Evolutionary conservation across 2,113 vertebrate genomes (phyloP).

Genomic region (Sylvietta virens): DNA sequence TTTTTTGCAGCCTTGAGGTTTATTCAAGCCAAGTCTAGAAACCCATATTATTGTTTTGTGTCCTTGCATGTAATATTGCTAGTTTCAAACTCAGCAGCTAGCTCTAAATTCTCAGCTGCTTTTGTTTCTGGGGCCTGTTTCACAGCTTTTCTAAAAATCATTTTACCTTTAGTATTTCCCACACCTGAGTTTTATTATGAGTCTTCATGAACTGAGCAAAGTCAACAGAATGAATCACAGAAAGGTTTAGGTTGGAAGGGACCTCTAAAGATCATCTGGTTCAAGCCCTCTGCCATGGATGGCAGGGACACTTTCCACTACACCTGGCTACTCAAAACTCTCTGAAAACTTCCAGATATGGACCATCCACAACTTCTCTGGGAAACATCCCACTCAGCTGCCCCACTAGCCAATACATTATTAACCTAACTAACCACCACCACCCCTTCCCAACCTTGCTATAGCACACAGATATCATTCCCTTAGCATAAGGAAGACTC

Average conservation of each 20-base stretch:
- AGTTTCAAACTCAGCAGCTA: no score
- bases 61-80: no score
- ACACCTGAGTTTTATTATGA: neutral
- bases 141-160: no score
- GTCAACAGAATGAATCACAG: neutral
- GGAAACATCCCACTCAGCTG: neutral
- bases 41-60: no score
- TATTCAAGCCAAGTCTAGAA: no score
- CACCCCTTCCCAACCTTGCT: neutral
- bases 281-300: neutral
- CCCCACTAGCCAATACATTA: neutral
- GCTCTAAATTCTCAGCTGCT: no score
- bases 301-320: neutral
- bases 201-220: neutral
- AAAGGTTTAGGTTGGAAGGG: neutral
- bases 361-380: neutral
- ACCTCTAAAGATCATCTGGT: neutral
- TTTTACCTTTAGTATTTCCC: no score
- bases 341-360: neutral
- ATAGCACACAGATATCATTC: neutral
- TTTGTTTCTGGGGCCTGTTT: no score
- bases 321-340: neutral
- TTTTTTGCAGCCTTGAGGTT: no score
- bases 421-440: neutral
- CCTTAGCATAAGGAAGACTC: rapidly evolving